A percentile compares a stretch with the other conserved stretches of the same genome.
Conservation (phyloP, 2,113 vertebrate genomes). For the Emydura subglobosa region DNA sequence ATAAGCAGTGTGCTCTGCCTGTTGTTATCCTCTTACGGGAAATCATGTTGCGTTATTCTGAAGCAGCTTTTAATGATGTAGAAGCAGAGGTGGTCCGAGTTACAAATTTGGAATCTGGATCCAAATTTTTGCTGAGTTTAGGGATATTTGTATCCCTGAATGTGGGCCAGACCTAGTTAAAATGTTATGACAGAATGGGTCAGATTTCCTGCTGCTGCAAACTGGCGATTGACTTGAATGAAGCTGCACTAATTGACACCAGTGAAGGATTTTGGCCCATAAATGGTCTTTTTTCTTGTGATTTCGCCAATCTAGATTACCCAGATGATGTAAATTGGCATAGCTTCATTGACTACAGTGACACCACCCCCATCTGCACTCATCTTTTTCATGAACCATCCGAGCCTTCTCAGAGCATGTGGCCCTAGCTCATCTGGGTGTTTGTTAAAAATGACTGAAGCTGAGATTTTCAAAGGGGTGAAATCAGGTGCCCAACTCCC, state of each 20-base stretch:
- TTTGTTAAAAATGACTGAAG: background rate
- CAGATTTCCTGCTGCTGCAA: background rate
- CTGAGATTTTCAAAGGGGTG: conserved; percentile 31
- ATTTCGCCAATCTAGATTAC: background rate
- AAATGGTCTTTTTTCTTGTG: background rate
- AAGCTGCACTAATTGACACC: background rate
- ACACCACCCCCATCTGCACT: background rate
- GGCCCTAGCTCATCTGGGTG: background rate
- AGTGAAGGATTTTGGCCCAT: accelerated
- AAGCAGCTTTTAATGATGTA: background rate
- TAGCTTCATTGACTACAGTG: background rate
- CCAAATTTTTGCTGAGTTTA: background rate
- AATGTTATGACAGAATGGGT: accelerated
- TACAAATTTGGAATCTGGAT: background rate
- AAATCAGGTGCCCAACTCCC: background rate
- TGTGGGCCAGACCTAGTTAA: background rate
- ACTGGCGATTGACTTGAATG: background rate
- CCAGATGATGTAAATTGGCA: background rate
- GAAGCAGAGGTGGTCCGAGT: background rate
- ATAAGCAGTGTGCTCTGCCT: background rate
- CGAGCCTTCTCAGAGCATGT: background rate
- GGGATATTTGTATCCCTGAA: background rate
- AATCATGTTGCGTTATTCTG: background rate
- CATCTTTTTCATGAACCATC: background rate
- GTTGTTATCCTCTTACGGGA: background rate